A percentile compares a stretch with the other conserved stretches of the same genome.
Evolutionary conservation across 2,888 invertebrate genomes (phyloP).

Genomic region (Ptychoptera contaminata): DNA sequence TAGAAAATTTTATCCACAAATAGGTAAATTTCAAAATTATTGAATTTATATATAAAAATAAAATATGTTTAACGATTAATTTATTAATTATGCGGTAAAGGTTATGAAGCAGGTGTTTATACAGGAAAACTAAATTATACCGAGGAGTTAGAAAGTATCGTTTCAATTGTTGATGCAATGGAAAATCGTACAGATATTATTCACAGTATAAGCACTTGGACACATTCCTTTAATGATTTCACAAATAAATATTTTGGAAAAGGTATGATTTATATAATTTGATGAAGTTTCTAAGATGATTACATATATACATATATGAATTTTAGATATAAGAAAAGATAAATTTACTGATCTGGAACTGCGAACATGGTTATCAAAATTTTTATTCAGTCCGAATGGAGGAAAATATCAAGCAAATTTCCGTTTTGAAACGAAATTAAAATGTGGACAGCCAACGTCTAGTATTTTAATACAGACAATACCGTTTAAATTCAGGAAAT

Average conservation of each 20-base stretch:
- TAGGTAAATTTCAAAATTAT: conserved; percentile 29
- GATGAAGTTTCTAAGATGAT: too few species aligned
- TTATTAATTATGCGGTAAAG: too few species aligned
- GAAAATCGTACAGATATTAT: conserved; percentile 37
- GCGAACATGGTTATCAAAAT: conserved; percentile 45
- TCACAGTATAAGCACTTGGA: conserved; percentile 43
- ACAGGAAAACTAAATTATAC: conserved; percentile 51
- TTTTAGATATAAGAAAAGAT: conserved; percentile 33
- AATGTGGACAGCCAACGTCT: conserved; percentile 44
- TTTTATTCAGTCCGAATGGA: conserved; percentile 50
- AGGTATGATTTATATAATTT: conserved; percentile 24
- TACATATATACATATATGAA: too few species aligned
- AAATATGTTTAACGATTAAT: too few species aligned
- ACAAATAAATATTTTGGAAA: conserved; percentile 39
- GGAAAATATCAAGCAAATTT: conserved; percentile 54
- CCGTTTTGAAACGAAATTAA: conserved; percentile 40
- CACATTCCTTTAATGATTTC: conserved; percentile 45
- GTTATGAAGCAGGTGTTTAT: conserved; percentile 44
- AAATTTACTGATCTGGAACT: conserved; percentile 39
- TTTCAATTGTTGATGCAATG: conserved; percentile 36
- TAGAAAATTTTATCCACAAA: conserved; percentile 45
- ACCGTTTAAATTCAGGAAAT: conserved; percentile 43
- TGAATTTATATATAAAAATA: too few species aligned
- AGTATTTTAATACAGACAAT: conserved; percentile 38
- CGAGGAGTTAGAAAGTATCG: conserved; percentile 40